Evolutionary conservation across 2,113 vertebrate genomes (phyloP).

Genomic region (Aspiorhynchus laticeps): DNA sequence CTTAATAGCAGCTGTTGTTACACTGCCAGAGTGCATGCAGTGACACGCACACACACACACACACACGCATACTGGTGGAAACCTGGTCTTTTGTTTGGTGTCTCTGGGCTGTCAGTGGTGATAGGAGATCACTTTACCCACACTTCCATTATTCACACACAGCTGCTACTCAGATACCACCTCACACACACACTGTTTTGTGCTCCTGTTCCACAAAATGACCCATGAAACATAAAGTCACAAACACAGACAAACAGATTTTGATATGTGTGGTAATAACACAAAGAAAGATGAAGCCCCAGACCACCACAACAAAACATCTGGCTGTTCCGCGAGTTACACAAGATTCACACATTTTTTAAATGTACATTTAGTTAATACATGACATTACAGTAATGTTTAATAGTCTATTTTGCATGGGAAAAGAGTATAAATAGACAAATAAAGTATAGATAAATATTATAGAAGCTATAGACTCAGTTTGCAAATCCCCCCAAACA

Average conservation of each 20-base stretch:
- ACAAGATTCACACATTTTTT: background rate
- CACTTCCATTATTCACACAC: slow-evolving; percentile 77
- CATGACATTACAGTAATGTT: background rate
- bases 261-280: background rate
- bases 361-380: background rate
- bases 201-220: slow-evolving; percentile 20
- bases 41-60: slow-evolving; percentile 6
- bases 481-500: background rate
- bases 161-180: slow-evolving; percentile 63
- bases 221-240: slow-evolving; percentile 9
- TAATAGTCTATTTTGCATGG: background rate
- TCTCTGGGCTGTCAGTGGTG: slow-evolving; percentile 60
- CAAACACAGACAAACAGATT: slow-evolving; percentile 10
- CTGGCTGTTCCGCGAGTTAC: background rate
- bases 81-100: slow-evolving; percentile 69
- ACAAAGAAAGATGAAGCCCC: background rate
- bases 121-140: slow-evolving; percentile 73
- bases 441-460: background rate
- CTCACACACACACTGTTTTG: slow-evolving; percentile 32
- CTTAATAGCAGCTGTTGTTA: slow-evolving; percentile 40
- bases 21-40: slow-evolving; percentile 24
- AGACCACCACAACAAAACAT: slow-evolving; percentile 17
- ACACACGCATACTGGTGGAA: slow-evolving; percentile 55
- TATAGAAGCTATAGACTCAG: background rate
- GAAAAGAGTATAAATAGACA: background rate